Percentiles rank a stretch among this genome's conserved stretches.
These are phyloP conservation scores for Pandemis heparana DNA, from an alignment of 2,888 invertebrate genomes.

Conservation along the genomic window DNA sequence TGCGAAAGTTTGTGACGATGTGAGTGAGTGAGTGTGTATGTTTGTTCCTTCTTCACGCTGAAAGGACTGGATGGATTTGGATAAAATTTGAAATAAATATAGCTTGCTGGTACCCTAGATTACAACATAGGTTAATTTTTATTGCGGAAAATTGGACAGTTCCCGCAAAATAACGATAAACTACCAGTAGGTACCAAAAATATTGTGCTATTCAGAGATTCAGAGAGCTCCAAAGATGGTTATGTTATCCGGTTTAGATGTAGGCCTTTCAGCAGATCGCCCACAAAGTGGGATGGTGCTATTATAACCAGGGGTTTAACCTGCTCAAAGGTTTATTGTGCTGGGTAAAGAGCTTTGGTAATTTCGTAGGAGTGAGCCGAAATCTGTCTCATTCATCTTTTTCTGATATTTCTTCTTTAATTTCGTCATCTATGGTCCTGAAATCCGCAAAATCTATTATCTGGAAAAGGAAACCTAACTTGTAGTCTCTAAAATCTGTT, in stretches of 20 bases:
- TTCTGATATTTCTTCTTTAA: background rate
- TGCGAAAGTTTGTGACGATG: too few relatives aligned
- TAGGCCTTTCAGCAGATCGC: constrained; percentile 12
- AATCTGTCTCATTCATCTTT: background rate
- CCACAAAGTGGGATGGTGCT: background rate
- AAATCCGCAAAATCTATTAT: background rate
- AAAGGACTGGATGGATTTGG: too few relatives aligned
- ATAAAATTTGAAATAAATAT: too few relatives aligned
- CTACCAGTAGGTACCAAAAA: too few relatives aligned
- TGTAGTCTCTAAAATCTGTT: background rate
- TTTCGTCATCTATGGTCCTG: background rate
- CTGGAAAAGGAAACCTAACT: background rate
- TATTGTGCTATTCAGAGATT: too few relatives aligned
- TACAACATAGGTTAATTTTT: too few relatives aligned
- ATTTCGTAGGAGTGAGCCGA: background rate
- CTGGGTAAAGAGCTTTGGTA: background rate
- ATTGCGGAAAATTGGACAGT: too few relatives aligned
- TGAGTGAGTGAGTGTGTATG: too few relatives aligned
- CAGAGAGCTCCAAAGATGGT: background rate
- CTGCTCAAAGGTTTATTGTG: background rate
- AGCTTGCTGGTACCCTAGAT: too few relatives aligned
- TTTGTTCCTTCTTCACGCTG: too few relatives aligned
- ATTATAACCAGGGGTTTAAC: background rate
- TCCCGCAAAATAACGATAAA: too few relatives aligned
- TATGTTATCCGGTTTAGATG: constrained; percentile 9